phyloP scores from a whole-genome alignment of 2,797 vertebrate genomes.

The Polyboroides typus region DNA sequence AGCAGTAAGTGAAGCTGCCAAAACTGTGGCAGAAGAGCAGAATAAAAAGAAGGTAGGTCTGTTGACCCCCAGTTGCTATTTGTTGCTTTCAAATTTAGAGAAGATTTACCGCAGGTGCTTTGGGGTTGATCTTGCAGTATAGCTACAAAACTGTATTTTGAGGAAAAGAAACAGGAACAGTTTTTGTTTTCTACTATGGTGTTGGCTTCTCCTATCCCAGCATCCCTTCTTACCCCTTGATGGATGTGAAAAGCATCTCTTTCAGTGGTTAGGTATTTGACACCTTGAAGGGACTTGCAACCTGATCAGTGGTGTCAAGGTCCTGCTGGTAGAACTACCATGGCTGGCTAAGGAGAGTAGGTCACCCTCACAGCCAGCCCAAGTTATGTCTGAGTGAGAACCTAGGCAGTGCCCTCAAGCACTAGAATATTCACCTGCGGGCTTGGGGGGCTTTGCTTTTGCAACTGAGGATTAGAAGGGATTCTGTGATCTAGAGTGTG shows the following conservation, averaged over 20 bases:
- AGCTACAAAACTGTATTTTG: not conserved
- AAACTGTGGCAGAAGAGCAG: not conserved
- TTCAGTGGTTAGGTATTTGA: not conserved
- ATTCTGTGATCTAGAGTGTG: not conserved
- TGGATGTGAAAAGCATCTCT: not conserved
- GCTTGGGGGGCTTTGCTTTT: not conserved
- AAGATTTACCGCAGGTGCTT: not conserved
- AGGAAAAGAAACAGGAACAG: not conserved
- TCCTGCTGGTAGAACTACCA: not conserved
- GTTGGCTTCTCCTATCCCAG: not conserved
- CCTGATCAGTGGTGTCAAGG: not conserved
- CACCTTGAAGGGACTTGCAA: not conserved
- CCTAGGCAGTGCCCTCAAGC: not conserved
- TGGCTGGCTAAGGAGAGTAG: not conserved
- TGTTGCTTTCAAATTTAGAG: not conserved
- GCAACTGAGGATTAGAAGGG: not conserved
- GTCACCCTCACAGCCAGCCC: not conserved
- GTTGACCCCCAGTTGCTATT: not conserved
- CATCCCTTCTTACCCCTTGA: not conserved
- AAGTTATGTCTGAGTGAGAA: fast-evolving
- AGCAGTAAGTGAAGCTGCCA: not conserved
- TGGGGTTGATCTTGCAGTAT: not conserved
- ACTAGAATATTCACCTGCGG: not conserved
- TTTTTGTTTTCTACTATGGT: not conserved
- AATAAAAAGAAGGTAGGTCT: not conserved